Evolutionary conservation across 2,888 invertebrate genomes (phyloP), one percentile per base, ranked within the genome.

Genomic region (Trachelus stipa): DNA sequence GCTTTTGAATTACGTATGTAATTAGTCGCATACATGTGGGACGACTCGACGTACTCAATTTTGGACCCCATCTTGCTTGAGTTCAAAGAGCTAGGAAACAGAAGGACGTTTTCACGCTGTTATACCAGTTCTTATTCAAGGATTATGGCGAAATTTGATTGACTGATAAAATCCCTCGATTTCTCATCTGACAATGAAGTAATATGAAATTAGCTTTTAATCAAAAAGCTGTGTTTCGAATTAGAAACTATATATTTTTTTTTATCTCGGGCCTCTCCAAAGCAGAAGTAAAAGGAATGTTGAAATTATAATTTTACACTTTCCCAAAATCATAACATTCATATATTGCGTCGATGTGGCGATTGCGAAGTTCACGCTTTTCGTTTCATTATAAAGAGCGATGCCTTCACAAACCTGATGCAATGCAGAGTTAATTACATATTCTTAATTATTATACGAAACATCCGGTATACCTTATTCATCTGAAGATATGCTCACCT

Each of bases 1-100:
- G 98, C 98, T 93, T 97, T 97, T 85, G 97, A 97, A 93, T 97
- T 97, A 86, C 97, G 94, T 85, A 97, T 96, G 91, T 97, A 97
- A 92, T 96, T 97, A 81, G 97, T 96, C 83, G 97, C 97, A 92
- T 97, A 97, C 91, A 97, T 94, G 92, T 97, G 97, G 85, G 96
- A 95, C 86, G 97, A 96, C 92, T 97, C 97, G 88, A 97, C 97
- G 93, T 97, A 97, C 91, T 97, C 97, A 90, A 97, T 96, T 94
- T 97, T 97, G 81, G 97, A 97, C 88, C 97, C 97, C 97, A 97
- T 97, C 89, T 92, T 91, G 69, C 35, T 75, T 12, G 74, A 74
- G 31, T 34, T 56, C 56, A 56, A 56, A 23, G 23, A 56, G 23
- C 56, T 56, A 33, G 12, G 23, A 71, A 31, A 34, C 31, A 34